A percentile compares a stretch with the other conserved stretches of the same genome.
Evolutionary conservation across 1,140 invertebrate genomes (phyloP).

Genomic region (Palaemon carinicauda): DNA sequence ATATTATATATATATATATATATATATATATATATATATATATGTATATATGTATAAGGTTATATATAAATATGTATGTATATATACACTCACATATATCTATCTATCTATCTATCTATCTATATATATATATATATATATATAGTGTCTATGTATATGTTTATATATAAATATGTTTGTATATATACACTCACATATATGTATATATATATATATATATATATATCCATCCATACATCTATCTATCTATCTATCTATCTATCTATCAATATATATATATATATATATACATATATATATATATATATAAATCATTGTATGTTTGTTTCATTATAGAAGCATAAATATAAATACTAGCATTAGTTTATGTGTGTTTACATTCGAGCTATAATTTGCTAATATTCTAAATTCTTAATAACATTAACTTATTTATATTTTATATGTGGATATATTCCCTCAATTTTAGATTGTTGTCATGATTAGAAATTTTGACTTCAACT

Average conservation of each 20-base stretch:
- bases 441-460: background rate
- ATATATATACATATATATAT: background rate
- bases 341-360: background rate
- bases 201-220: background rate
- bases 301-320: background rate
- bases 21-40: constrained; percentile 2
- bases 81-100: background rate
- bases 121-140: background rate
- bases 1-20: too few species aligned
- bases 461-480: background rate
- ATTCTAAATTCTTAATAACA: too few species aligned
- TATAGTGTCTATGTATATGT: background rate
- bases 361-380: background rate
- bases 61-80: too few species aligned
- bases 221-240: background rate
- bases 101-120: background rate
- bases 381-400: too few species aligned
- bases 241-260: background rate
- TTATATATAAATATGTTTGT: background rate
- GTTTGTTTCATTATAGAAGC: background rate
- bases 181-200: background rate
- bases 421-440: too few species aligned
- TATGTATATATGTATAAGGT: background rate
- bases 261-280: background rate
- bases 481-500: too few species aligned